Evolutionary conservation across 2,888 invertebrate species (phyloP), one percentile per base, ranked within the genome.

Genomic region (Cacoxenus indagator): DNA sequence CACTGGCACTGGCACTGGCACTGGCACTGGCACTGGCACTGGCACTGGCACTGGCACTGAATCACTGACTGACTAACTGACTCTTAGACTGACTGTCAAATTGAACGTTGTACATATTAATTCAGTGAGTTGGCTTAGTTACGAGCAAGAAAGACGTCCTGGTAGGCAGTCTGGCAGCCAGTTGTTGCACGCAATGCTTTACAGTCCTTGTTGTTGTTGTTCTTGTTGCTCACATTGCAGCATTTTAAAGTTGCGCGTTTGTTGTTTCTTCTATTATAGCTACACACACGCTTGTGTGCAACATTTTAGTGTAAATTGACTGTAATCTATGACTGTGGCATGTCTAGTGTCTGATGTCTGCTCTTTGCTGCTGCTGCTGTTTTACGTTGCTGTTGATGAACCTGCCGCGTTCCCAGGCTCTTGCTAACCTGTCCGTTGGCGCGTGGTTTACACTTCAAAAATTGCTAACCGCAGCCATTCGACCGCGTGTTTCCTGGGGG

Each of bases 251-350:
- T 59, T 31, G 29, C 45, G 1, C n/a, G 43, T n/a, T 29, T 17
- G 11, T 57, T 29, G 57, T 31, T 31, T 9, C 31, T 59, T 9
- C 17, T 59, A 55, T n/a, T n/a, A 6, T 4, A 48, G 61, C 66
- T 73, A 61, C 76, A 76, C 73, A 69, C 75, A 61, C 43, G 11
- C n/a, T 43, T 43, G n/a, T 82, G 76, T 78, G 76, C 75, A 73
- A 70, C 77, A 76, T 67, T 61, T n/a, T 71, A 71, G 75, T 67
- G 72, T 74, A 76, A 78, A 75, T 70, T 79, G 79, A 73, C 76
- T 74, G 71, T 61, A 54, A 71, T 64, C 29, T 57, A 57, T 55
- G 66, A 57, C 43, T 59, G 59, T 31, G 31, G 59, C 8, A 4
- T 43, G 45, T 43, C n/a, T n/a, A n/a, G n/a, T n/a, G n/a, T n/a